Conservation (phyloP, 2,888 invertebrate species). For the Sclerodermus sp. region DNA sequence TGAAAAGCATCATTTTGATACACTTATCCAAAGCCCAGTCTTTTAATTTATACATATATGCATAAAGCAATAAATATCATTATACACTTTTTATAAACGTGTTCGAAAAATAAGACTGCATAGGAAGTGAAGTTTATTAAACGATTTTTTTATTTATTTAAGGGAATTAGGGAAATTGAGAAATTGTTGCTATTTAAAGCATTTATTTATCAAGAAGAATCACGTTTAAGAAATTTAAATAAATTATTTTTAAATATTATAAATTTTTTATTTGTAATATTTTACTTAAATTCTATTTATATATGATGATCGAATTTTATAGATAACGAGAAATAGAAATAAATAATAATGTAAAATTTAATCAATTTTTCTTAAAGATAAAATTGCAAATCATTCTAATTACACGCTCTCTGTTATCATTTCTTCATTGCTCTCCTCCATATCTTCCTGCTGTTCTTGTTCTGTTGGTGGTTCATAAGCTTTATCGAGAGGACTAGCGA, state of each 20-base stretch:
- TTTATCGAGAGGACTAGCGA: slow-evolving; percentile 91
- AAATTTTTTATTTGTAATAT: too few species aligned
- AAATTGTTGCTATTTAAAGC: too few species aligned
- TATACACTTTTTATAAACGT: too few species aligned
- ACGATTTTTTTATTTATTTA: too few species aligned
- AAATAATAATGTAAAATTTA: slow-evolving; percentile 8
- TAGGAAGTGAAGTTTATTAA: too few species aligned
- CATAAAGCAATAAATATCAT: background rate
- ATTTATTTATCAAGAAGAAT: slow-evolving; percentile 11
- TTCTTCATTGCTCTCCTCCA: slow-evolving; percentile 69
- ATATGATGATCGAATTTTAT: too few species aligned
- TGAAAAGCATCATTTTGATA: background rate
- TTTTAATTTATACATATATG: slow-evolving; percentile 1
- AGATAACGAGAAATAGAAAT: slow-evolving; percentile 11
- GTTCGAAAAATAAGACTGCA: too few species aligned
- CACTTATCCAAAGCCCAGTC: background rate
- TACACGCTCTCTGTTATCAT: slow-evolving; percentile 63
- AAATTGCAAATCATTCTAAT: slow-evolving; percentile 10
- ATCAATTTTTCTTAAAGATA: background rate
- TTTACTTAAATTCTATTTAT: too few species aligned
- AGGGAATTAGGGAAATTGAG: too few species aligned
- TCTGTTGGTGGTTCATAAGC: slow-evolving; percentile 83
- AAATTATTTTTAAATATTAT: slow-evolving; percentile 21
- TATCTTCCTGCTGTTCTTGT: slow-evolving; percentile 73
- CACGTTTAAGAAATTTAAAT: slow-evolving; percentile 18